Evolutionary conservation across 2,888 invertebrate genomes (phyloP), one percentile per base, ranked within the genome.

Genomic region (Drosophila barbarae): DNA sequence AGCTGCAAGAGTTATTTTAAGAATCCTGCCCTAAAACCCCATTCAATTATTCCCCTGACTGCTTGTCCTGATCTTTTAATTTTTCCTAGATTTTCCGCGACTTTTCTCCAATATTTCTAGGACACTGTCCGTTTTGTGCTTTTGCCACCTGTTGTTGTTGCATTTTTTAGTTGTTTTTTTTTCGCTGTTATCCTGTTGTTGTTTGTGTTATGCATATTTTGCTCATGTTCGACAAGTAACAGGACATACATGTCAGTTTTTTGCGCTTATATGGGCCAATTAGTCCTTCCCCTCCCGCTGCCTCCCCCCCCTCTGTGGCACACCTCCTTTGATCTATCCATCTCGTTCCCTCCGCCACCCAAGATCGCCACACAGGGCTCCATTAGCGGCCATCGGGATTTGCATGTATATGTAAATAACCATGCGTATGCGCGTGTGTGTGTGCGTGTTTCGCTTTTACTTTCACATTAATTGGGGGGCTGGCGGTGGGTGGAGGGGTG

Each of bases 141-240:
- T 51, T 68, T 80, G 70, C 73, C 78, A 78, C 77, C 81, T 78
- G 84, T 83, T 60, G 59, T 59, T 57, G 57, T 35, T 52, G 12
- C 9, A 34, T 35, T 26, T 26, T 28, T 35, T 15, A 3, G 26
- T n/a, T 78, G 66, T 2, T 32, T 23, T 23, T 34, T 56, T 10
- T 10, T 30, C 52, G 32, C 58, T 18, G 34, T 41, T 35, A 39
- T 54, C 34, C 21, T 28, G 28, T 49, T 44, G 55, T 34, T 60
- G 58, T 41, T 56, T 32, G 18, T 46, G 63, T 56, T 74, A 59
- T 53, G 73, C 78, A 72, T 70, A 71, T 71, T 70, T 42, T 36
- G 69, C 46, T 64, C 73, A 67, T 84, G 82, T 81, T 81, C 71
- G 78, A 84, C 81, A 83, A 72, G 81, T 69, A 66, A 80, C 71